Evolutionary conservation across 2,113 vertebrate species (phyloP), one percentile per base, ranked within the genome.

Genomic region (Nannobrachium achirus): DNA sequence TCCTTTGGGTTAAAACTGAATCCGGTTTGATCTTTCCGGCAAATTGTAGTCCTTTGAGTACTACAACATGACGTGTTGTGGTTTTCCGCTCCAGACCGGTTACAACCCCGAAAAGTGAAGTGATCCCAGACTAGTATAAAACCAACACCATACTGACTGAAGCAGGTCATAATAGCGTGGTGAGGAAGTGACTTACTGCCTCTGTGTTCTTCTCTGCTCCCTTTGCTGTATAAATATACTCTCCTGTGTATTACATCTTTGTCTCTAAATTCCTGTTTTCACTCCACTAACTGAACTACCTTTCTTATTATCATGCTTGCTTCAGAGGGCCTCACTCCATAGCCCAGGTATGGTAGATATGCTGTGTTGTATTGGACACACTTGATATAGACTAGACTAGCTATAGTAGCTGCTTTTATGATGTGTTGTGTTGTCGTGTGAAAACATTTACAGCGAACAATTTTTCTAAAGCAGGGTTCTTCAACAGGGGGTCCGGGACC

Each of bases 281-380:
- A 66, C 57, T 64, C 4, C 19, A 76, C 68, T 89, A 87, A 90
- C 78, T 81, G n/a, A 78, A 51, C 69, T 87, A 75, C 62, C 69
- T 76, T 62, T 84, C 59, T 72, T 82, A 77, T 84, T 84, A 73
- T 91, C 80, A 83, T 70, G 80, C 86, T 82, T 86, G 76, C 92
- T 71, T 85, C 88, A 91, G 88, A 89, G 78, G 88, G 76, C 82
- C 76, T 67, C 78, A 16, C 73, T 64, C 52, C 89, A 69, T 81
- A 73, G 75, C 62, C 80, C 84, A 93, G 90, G 92, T 93, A 93
- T 59, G 75, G 75, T 77, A 75, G 58, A 61, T 56, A 60, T 72
- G 61, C 66, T 64, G 39, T 39, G 59, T 40, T 39, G 39, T 69
- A 58, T 45, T 59, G 13, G 63, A 56, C 16, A 52, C n/a, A 6